phyloP scores from a whole-genome alignment of 2,888 invertebrate species.

The Spisula solida region DNA sequence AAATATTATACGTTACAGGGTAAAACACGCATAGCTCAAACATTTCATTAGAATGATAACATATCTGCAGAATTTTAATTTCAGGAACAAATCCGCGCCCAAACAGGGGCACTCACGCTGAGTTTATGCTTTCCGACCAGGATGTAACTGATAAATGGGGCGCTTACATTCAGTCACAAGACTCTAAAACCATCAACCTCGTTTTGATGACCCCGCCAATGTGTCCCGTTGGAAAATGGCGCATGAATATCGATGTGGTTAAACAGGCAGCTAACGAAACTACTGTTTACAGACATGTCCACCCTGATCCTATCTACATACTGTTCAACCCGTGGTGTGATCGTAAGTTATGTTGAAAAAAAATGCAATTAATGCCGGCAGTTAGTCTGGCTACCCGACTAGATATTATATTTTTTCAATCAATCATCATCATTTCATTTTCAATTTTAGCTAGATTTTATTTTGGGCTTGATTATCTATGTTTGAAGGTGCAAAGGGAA shows the following conservation, averaged over 20 bases:
- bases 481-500: too few relatives aligned
- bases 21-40: too few relatives aligned
- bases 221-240: conserved; percentile 80
- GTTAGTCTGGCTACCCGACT: too few relatives aligned
- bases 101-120: conserved; percentile 77
- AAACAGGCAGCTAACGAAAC: conserved; percentile 58
- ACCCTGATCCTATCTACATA: conserved; percentile 91
- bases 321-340: conserved; percentile 96
- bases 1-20: too few relatives aligned
- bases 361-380: too few relatives aligned
- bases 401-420: too few relatives aligned
- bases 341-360: conserved; percentile 89
- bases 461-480: too few relatives aligned
- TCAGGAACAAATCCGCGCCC: conserved; percentile 66
- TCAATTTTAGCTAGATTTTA: too few relatives aligned
- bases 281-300: conserved; percentile 65
- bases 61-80: background rate
- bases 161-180: conserved; percentile 68
- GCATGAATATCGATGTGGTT: conserved; percentile 78
- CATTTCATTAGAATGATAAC: too few relatives aligned
- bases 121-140: conserved; percentile 77
- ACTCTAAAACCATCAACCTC: conserved; percentile 65
- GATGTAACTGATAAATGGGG: conserved; percentile 79
- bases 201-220: conserved; percentile 77
- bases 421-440: too few relatives aligned